Evolutionary conservation across 2,888 invertebrate genomes (phyloP).

Genomic region (Agrochola circellaris): DNA sequence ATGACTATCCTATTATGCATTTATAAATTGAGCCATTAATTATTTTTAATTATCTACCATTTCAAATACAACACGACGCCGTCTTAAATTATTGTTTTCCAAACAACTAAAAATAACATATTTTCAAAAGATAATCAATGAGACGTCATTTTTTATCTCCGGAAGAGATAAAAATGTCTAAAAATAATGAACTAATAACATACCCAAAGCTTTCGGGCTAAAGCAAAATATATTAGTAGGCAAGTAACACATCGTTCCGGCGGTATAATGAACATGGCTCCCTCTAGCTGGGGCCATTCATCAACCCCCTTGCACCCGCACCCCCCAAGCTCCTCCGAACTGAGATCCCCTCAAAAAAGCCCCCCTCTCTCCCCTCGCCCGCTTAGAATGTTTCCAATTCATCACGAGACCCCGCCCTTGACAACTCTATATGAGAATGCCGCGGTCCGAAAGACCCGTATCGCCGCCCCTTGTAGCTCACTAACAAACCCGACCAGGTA

Average conservation of each 20-base stretch:
- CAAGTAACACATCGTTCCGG: slow-evolving; percentile 89
- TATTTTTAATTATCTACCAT: slow-evolving; percentile 71
- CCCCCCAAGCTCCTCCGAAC: slow-evolving; percentile 76
- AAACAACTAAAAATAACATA: slow-evolving; percentile 72
- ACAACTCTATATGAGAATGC: slow-evolving; percentile 91
- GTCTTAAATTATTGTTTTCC: slow-evolving; percentile 69
- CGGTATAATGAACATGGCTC: slow-evolving; percentile 90
- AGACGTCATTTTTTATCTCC: slow-evolving; percentile 83
- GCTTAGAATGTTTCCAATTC: slow-evolving; percentile 89
- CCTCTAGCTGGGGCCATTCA: slow-evolving; percentile 86
- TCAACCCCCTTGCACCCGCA: slow-evolving; percentile 83
- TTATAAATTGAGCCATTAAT: slow-evolving; percentile 74
- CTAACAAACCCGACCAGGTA: slow-evolving; percentile 64
- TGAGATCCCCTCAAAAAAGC: slow-evolving; percentile 84
- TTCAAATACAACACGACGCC: slow-evolving; percentile 71
- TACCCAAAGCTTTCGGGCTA: slow-evolving; percentile 79
- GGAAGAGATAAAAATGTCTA: slow-evolving; percentile 87
- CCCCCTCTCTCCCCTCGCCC: slow-evolving; percentile 83
- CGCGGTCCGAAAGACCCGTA: slow-evolving; percentile 80
- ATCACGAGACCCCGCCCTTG: slow-evolving; percentile 91
- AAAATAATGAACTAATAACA: slow-evolving; percentile 88
- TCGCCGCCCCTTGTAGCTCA: slow-evolving; percentile 66
- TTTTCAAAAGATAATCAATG: slow-evolving; percentile 77
- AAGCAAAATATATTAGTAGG: slow-evolving; percentile 88
- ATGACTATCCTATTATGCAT: slow-evolving; percentile 55